phyloP scores from a whole-genome alignment of 2,888 invertebrate genomes.

The Apotomis betuletana region DNA sequence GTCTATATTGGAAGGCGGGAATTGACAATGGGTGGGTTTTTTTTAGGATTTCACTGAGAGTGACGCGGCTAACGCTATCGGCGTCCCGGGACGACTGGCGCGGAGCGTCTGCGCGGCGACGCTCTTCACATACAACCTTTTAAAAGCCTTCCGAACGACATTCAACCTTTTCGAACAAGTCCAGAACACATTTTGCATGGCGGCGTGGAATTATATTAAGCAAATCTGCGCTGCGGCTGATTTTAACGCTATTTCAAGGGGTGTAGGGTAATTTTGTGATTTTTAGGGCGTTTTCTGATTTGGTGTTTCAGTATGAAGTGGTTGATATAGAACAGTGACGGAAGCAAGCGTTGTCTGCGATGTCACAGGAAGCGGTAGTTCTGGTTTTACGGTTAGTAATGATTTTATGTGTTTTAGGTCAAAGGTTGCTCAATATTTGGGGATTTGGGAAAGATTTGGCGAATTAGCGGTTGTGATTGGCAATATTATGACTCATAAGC shows the following conservation, averaged over 20 bases:
- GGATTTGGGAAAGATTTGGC: background rate
- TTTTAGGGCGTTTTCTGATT: background rate
- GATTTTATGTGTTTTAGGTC: conserved; percentile 37
- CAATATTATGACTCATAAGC: background rate
- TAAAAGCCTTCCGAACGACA: conserved; percentile 4
- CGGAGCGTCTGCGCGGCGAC: conserved; percentile 70
- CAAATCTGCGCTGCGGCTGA: background rate
- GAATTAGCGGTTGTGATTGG: too few species aligned
- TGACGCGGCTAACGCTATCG: conserved; percentile 66
- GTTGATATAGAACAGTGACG: conserved; percentile 31
- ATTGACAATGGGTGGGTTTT: conserved; percentile 53
- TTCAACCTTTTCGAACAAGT: background rate
- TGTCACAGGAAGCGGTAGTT: conserved; percentile 41
- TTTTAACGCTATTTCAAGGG: background rate
- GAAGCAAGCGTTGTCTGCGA: conserved; percentile 29
- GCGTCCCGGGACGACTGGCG: conserved; percentile 74
- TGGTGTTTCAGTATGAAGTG: conserved; percentile 24
- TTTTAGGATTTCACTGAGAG: conserved; percentile 59
- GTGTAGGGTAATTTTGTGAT: background rate
- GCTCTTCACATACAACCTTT: conserved; percentile 52
- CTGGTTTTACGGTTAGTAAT: conserved; percentile 36
- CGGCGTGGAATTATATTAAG: background rate
- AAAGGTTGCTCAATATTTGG: conserved; percentile 20
- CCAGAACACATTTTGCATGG: background rate
- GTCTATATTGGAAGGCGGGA: conserved; percentile 61